phyloP scores from a whole-genome alignment of 2,797 vertebrate genomes.

The Rousettus madagascariensis region DNA sequence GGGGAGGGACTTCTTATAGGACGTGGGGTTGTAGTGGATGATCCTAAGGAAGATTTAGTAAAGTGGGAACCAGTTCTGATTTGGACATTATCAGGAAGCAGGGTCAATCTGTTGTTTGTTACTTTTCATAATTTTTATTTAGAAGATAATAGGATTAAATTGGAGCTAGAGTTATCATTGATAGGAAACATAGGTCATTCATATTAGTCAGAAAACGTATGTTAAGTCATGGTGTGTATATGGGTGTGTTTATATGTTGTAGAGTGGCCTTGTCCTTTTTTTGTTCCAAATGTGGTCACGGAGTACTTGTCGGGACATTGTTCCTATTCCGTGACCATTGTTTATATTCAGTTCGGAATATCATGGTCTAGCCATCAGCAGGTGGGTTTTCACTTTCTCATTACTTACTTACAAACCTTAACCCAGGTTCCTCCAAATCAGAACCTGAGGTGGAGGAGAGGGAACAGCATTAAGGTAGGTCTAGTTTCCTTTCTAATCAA shows the following conservation, averaged over 20 bases:
- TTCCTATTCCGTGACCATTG: not conserved
- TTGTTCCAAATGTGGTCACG: not conserved
- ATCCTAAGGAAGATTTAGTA: not conserved
- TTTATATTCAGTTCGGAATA: not conserved
- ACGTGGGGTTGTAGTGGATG: not conserved
- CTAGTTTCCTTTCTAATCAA: not conserved
- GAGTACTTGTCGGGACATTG: not conserved
- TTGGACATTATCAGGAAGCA: not conserved
- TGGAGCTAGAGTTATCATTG: not conserved
- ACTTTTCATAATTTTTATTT: not conserved
- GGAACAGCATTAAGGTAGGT: not conserved
- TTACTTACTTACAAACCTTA: not conserved
- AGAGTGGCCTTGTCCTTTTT: not conserved
- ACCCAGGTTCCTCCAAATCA: not conserved
- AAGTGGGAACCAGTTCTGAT: not conserved
- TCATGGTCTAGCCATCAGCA: not conserved
- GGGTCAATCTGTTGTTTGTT: not conserved
- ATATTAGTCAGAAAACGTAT: not conserved
- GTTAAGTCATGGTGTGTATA: not conserved
- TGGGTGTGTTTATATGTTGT: not conserved
- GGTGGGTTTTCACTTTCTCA: not conserved
- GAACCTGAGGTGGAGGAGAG: not conserved
- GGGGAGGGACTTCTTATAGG: not conserved
- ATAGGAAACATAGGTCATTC: not conserved
- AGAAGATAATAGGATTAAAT: not conserved